Percentiles rank a stretch among this genome's conserved stretches.
phyloP scores from a whole-genome alignment of 2,113 vertebrate species.

The Melanotaenia duboulayi region DNA sequence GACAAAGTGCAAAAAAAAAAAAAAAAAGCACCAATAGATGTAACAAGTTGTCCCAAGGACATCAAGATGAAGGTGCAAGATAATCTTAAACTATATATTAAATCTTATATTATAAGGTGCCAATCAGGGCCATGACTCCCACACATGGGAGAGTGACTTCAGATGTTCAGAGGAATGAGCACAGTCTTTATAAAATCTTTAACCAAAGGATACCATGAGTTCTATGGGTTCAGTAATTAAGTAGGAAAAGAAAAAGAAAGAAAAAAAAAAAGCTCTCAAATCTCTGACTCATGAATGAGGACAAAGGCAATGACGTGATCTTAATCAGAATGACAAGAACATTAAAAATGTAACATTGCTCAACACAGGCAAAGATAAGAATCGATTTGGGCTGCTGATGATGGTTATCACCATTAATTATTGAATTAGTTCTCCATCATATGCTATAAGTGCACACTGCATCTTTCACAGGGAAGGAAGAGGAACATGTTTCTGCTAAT shows the following conservation, averaged over 20 bases:
- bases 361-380: constrained; percentile 76
- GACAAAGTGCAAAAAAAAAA: no score
- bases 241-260: constrained; percentile 7
- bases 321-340: constrained; percentile 80
- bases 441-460: constrained; percentile 71
- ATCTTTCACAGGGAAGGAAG: constrained; percentile 55
- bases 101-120: no score
- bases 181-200: neutral
- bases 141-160: no score
- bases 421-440: constrained; percentile 75
- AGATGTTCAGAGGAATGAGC: no score
- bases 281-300: constrained; percentile 56
- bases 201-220: constrained; percentile 13
- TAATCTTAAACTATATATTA: no score
- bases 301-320: constrained; percentile 74
- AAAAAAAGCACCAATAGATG: no score
- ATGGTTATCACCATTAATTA: constrained; percentile 82
- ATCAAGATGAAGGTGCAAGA: no score
- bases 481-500: constrained; percentile 60
- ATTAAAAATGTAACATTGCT: constrained; percentile 79
- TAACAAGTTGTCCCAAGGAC: no score
- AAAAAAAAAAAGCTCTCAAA: constrained; percentile 23
- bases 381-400: constrained; percentile 76
- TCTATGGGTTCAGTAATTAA: constrained; percentile 38
- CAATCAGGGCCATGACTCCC: no score